Evolutionary conservation across 2,888 invertebrate genomes (phyloP).

Genomic region (Dolichopus griseipennis): DNA sequence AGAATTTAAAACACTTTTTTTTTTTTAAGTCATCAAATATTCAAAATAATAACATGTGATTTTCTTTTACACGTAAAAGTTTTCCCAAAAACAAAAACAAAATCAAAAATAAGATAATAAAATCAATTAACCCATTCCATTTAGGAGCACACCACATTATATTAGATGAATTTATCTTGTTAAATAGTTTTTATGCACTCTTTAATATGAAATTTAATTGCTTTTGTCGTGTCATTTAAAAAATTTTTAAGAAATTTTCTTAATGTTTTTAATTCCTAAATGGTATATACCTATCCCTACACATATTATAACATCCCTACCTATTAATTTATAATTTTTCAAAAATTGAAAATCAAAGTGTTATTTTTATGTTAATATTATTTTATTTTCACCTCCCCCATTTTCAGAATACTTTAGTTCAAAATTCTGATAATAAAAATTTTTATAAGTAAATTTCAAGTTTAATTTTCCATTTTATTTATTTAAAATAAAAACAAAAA

Average conservation of each 20-base stretch:
- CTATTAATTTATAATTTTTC: neutral
- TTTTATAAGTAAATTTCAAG: neutral
- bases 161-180: too few relatives aligned
- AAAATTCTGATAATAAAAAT: too few relatives aligned
- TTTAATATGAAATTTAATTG: neutral
- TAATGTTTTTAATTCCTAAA: too few relatives aligned
- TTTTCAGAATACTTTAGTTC: neutral
- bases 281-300: too few relatives aligned
- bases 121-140: slow-evolving; percentile 6
- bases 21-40: too few relatives aligned
- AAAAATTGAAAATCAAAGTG: neutral
- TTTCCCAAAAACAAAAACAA: too few relatives aligned
- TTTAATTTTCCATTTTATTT: neutral
- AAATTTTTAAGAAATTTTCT: too few relatives aligned
- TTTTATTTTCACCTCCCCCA: neutral
- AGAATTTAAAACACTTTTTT: too few relatives aligned
- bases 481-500: neutral
- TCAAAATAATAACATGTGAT: too few relatives aligned
- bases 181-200: neutral
- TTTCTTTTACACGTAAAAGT: too few relatives aligned
- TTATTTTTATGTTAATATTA: neutral
- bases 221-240: neutral
- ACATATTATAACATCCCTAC: neutral
- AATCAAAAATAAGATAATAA: neutral
- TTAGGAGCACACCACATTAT: neutral